Evolutionary conservation across 2,797 vertebrate species (phyloP), one percentile per base, ranked within the genome.

Genomic region (Lepidocolaptes lacrymiger): DNA sequence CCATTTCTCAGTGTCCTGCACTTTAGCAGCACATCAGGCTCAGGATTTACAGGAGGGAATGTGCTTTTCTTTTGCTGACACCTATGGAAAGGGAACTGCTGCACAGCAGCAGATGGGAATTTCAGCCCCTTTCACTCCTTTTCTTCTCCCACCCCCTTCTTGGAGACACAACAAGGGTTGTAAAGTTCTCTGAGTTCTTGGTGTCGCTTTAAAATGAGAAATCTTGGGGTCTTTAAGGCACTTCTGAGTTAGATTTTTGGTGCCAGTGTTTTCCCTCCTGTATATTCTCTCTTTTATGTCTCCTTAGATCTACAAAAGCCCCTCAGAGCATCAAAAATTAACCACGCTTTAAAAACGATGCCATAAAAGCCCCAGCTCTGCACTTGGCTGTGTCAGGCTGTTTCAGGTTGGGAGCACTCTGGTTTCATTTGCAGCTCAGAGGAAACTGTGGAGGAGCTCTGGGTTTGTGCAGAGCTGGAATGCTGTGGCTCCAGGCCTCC

Each of bases 31-130:
- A 77, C 84, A 71, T 87, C 52, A 80, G 27, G 9, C 76, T 81
- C 7, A 2, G 67, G 37, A 58, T 32, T 85, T 59, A 23, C 41
- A 59, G 23, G 56, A 34, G 83, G 61, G 52, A 71, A 30, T 22
- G 52, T 76, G 64, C 91, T 92, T 84, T 85, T 55, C 75, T 79
- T 74, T 69, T 92, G 67, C 89, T 95, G 94, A 76, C 91, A 89
- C 67, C 87, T 43, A 8, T 67, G 88, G 56, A 46, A 93, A 87
- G 89, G 55, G 62, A 64, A 37, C 24, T 80, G 49, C 26, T 76
- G 26, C 71, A 69, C 43, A 63, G 84, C 92, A 94, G 91, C 87
- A 89, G 54, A 77, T 39, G 30, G 91, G 64, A 6, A 76, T 94
- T 92, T 37, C 61, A 49, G 76, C 85, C 1, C 4, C 3, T 78